These are phyloP conservation scores for Pocota personata DNA, from an alignment of 2,888 invertebrate species.

Conservation along the genomic window DNA sequence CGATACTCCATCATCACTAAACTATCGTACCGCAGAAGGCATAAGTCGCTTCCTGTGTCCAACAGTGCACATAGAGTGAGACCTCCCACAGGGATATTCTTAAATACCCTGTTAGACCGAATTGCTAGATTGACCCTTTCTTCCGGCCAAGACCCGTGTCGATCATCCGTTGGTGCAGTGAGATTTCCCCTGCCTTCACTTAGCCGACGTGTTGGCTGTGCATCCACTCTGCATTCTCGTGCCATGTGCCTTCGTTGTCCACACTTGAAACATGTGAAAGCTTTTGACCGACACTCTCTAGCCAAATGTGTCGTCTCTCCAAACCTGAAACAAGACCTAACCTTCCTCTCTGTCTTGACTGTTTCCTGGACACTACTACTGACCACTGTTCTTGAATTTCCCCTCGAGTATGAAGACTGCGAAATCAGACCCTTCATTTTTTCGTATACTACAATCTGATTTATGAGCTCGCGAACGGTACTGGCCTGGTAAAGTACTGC, in stretches of 20 bases:
- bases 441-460: constrained; percentile 10
- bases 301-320: not conserved
- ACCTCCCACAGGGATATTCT: not conserved
- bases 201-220: not conserved
- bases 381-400: not conserved
- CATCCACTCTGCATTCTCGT: not conserved
- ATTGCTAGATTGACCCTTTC: not conserved
- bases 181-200: not conserved
- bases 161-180: not conserved
- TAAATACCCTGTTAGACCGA: constrained; percentile 8
- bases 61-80: not conserved
- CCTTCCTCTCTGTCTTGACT: not conserved
- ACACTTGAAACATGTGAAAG: constrained; percentile 1
- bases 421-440: not conserved
- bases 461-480: constrained; percentile 9
- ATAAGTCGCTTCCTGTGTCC: not conserved
- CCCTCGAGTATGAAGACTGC: not conserved
- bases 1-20: not conserved
- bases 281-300: not conserved
- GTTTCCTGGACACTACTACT: not conserved
- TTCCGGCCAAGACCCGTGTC: not conserved
- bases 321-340: not conserved
- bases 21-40: not conserved
- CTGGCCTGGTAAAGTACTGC: constrained; percentile 3
- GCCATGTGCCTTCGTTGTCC: not conserved